Base-by-base conservation (phyloP, 2,113 vertebrate species). In the Halichoerus grypus region DNA sequence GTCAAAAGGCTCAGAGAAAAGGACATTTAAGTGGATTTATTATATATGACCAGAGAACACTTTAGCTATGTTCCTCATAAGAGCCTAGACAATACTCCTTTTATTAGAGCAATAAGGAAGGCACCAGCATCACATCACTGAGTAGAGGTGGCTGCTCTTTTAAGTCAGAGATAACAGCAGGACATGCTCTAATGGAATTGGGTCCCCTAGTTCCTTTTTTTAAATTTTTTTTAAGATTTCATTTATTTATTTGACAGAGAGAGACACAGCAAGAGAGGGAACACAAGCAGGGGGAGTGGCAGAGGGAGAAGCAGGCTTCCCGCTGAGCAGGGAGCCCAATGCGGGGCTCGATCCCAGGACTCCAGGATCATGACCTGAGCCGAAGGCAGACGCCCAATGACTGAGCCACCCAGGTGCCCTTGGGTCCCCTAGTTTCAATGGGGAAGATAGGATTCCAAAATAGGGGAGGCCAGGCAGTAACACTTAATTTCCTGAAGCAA, bases 71-170 rank as follows among this genome's bases (percentile, higher is more conserved):
- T 53, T 76, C 24, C 49, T 51, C 12, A 21, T 19, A 31, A 83
- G 26, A 36, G 2, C n/a, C 14, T 19, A 65, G 69, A 86, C 10
- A 12, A 39, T 11, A 59, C 11, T 65, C 13, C 10, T 18, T 53
- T 92, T 9, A 63, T 77, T 89, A 79, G 86, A 65, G 5, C 49
- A 67, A 7, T 22, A 71, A 77, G n/a, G 49, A 86, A 90, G 36
- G 10, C 4, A 89, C 13, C 24, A 83, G 55, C 0, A 0, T 42
- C 46, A 46, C 1, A 0, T 42, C 53, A 46, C 1, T n/a, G 36
- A 69, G 9, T 53, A 92, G 13, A 82, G 16, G 31, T 55, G 55
- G 8, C 2, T 74, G 13, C 21, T 36, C 33, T 88, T 55, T 33
- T 92, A 74, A 55, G 33, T 92, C 61, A 83, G 33, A 88, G 26